These are phyloP conservation scores for Colletes collaris DNA, from an alignment of 2,888 invertebrate species.

Conservation along the genomic window DNA sequence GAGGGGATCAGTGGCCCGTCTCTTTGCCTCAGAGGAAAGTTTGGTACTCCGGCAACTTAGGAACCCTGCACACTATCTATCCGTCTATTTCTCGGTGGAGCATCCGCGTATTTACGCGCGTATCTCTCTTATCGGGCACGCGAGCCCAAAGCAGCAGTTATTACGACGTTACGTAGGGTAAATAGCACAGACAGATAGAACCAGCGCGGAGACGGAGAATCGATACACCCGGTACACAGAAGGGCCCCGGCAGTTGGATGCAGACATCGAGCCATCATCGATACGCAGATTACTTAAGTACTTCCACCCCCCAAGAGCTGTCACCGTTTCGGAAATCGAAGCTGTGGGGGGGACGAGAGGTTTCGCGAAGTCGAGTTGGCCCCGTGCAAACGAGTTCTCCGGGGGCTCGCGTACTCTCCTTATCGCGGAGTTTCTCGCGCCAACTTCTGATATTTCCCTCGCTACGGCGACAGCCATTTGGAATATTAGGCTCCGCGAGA, in stretches of 20 bases:
- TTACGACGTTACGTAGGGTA: conserved; percentile 58
- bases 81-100: background rate
- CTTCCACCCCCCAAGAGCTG: conserved; percentile 4
- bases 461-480: conserved; percentile 37
- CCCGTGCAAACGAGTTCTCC: conserved; percentile 10
- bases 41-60: no score
- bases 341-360: background rate
- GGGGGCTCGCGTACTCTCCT: conserved; percentile 3
- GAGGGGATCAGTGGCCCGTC: no score
- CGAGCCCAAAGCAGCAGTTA: conserved; percentile 52
- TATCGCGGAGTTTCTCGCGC: conserved; percentile 23
- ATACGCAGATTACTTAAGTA: conserved; percentile 52
- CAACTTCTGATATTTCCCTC: conserved; percentile 9
- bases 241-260: conserved; percentile 31
- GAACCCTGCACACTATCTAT: no score
- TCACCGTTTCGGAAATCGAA: conserved; percentile 44
- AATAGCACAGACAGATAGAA: conserved; percentile 53
- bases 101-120: conserved; percentile 23
- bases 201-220: conserved; percentile 49
- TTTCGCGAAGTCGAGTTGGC: conserved; percentile 1
- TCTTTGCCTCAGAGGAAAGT: no score
- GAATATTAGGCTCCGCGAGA: conserved; percentile 11
- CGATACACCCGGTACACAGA: conserved; percentile 48
- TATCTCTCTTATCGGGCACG: conserved; percentile 41
- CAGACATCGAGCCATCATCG: conserved; percentile 58